Evolutionary conservation across 2,113 vertebrate genomes (phyloP).

Genomic region (Damaliscus lunatus): DNA sequence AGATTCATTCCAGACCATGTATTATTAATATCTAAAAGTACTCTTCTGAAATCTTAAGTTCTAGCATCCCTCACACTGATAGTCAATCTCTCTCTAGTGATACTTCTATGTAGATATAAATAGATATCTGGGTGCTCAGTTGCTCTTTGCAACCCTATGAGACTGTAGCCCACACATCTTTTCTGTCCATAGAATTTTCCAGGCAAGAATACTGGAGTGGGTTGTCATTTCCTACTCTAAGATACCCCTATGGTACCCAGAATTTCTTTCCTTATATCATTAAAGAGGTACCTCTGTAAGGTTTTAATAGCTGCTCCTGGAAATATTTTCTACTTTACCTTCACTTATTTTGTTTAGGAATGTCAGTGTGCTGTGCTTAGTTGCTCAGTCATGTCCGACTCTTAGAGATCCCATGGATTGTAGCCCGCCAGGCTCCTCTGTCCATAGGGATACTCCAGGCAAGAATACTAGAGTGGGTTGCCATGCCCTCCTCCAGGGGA

Average conservation of each 20-base stretch:
- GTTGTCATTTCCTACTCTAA: not conserved
- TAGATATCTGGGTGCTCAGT: not conserved
- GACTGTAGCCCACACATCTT: not conserved
- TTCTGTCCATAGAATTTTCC: not conserved
- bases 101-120: not conserved
- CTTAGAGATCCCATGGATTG: not conserved
- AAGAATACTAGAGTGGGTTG: not conserved
- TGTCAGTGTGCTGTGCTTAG: not conserved
- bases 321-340: not conserved
- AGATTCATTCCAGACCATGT: not conserved
- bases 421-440: not conserved
- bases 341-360: not conserved
- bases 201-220: not conserved
- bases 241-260: not conserved
- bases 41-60: not conserved
- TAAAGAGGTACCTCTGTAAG: not conserved
- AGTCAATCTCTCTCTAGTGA: not conserved
- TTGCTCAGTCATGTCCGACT: not conserved
- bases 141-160: not conserved
- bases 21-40: not conserved
- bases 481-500: not conserved
- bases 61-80: not conserved
- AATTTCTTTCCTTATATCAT: not conserved
- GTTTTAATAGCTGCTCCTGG: not conserved
- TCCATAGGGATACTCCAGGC: not conserved